Evolutionary conservation across 2,888 invertebrate species (phyloP), one percentile per base, ranked within the genome.

Genomic region (Acanthopleura granulata): DNA sequence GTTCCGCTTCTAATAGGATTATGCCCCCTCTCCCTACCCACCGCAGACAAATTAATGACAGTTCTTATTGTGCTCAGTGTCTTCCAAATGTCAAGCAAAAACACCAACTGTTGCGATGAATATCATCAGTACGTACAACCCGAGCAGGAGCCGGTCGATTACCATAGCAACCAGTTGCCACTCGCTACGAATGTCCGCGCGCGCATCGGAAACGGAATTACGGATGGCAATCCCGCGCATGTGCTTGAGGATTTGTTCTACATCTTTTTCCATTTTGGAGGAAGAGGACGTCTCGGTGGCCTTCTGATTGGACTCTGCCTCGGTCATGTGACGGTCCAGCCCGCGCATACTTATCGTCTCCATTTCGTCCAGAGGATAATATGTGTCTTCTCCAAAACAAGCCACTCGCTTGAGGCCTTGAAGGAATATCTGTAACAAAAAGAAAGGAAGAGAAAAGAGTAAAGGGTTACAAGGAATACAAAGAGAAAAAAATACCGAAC

Each of bases 111-210:
- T 85, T 73, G 84, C 85, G 70, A 87, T 79, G 49, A 86, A 81
- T 75, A 86, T 85, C 62, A 84, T 78, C 51, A 85, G 61, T 30
- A 80, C 70, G 76, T 87, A 88, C 15, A 88, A 73, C 72, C 86
- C 81, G 71, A 85, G 85, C 74, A 87, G 76, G 12, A 88, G 78
- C 57, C 88, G 78, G 77, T 88, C 88, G 40, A 88, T 74, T 16
- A 91, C 91, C 9, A 88, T 78, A 0, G 85, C 86, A 62, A 87
- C 85, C 78, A 86, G 85, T 57, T 84, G 84, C 88, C 88, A 88
- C 74, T 88, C 88, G 50, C 80, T 82, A 27, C 80, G 74, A 49
- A 83, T 80, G 30, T 85, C 85, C 27, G 78, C 74, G 29, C 83
- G 75, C 11, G 82, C 80, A 62, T 85, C 84, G n/a, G 74, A 71